A percentile compares a stretch with the other conserved stretches of the same genome.
These are phyloP conservation scores for Exephanes ischioxanthus DNA, from an alignment of 2,888 invertebrate species.

Conservation along the genomic window DNA sequence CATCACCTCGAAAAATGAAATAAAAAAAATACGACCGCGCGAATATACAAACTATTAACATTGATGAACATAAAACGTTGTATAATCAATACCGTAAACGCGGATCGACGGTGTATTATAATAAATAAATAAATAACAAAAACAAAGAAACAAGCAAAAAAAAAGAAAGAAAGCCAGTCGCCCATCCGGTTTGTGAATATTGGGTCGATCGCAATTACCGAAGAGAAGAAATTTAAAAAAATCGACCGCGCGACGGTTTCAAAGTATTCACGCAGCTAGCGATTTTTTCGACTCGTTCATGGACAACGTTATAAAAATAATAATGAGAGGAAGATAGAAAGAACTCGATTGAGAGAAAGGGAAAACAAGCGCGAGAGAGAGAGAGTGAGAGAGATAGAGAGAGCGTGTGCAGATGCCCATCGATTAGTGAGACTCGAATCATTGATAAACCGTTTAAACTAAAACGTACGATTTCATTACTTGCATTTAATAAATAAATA, in stretches of 20 bases:
- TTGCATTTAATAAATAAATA: conserved; percentile 75
- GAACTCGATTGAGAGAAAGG: conserved; percentile 37
- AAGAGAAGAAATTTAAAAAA: conserved; percentile 30
- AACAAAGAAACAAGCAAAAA: neutral
- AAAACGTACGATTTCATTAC: conserved; percentile 75
- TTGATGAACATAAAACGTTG: conserved; percentile 53
- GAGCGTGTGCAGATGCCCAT: conserved; percentile 64
- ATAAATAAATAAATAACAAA: conserved; percentile 36
- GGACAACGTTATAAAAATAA: conserved; percentile 57
- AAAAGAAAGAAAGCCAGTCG: conserved; percentile 49
- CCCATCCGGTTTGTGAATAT: conserved; percentile 56
- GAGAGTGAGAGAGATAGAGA: conserved; percentile 44
- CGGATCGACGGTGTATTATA: conserved; percentile 49
- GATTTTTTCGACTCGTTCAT: conserved; percentile 70
- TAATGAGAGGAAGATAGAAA: conserved; percentile 40
- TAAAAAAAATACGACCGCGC: conserved; percentile 21
- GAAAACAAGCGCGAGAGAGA: conserved; percentile 25
- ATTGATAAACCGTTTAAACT: conserved; percentile 71
- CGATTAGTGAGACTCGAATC: conserved; percentile 73
- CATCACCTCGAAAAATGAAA: conserved; percentile 32
- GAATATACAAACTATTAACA: conserved; percentile 63
- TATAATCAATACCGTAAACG: conserved; percentile 40
- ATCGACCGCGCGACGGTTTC: conserved; percentile 45
- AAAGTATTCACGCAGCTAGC: conserved; percentile 64
- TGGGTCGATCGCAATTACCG: conserved; percentile 60